These are phyloP conservation scores for Astyanax mexicanus DNA, from an alignment of 2,797 vertebrate species.

Conservation along the genomic window DNA sequence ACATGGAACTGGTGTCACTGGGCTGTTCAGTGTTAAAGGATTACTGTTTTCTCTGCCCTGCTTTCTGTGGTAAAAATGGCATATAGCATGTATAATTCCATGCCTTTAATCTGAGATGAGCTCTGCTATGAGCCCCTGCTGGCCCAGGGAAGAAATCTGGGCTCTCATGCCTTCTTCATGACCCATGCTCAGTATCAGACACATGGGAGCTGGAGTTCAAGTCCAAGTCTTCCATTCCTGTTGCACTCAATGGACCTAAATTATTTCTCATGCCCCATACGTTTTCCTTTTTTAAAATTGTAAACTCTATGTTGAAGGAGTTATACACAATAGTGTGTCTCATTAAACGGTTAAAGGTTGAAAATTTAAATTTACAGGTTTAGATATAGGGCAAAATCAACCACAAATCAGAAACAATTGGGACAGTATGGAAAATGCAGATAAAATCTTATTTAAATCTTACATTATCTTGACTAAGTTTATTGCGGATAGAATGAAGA, in stretches of 20 bases:
- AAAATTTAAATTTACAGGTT: too few relatives aligned
- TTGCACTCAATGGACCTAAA: neutral
- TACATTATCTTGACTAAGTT: too few relatives aligned
- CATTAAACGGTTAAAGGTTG: too few relatives aligned
- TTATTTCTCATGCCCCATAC: neutral
- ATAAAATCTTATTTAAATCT: too few relatives aligned
- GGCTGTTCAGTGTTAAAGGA: neutral
- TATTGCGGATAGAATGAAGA: too few relatives aligned
- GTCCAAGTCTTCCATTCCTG: neutral
- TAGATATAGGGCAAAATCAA: too few relatives aligned
- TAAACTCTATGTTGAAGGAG: too few relatives aligned
- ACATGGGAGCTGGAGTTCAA: slow-evolving; percentile 31
- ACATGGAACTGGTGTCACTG: neutral
- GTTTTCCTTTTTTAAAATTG: too few relatives aligned
- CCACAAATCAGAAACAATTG: too few relatives aligned
- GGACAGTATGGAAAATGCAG: too few relatives aligned
- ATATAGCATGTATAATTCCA: neutral
- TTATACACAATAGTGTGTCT: too few relatives aligned
- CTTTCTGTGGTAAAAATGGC: neutral
- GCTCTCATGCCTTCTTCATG: slow-evolving; percentile 15
- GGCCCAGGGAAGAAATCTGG: neutral
- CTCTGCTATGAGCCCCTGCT: neutral
- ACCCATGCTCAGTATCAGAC: neutral
- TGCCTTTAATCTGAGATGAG: neutral
- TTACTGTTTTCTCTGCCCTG: neutral